These are phyloP conservation scores for Megalurothrips usitatus DNA, from an alignment of 2,888 invertebrate genomes.

Conservation along the genomic window DNA sequence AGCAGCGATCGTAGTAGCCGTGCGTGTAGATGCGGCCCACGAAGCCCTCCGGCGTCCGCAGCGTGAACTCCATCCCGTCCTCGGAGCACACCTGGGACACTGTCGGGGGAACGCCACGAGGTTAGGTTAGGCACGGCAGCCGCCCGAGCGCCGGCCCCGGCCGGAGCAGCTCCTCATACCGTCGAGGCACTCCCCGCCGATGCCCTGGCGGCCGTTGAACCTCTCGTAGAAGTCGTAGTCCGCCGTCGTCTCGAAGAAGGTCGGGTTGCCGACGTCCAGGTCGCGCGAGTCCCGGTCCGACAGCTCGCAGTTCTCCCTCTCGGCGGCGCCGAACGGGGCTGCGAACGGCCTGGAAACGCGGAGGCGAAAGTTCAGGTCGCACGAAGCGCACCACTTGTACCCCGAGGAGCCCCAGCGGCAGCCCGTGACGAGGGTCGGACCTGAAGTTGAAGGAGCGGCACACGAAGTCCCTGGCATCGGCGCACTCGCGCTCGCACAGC, in stretches of 20 bases:
- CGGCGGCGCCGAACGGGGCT: constrained; percentile 54
- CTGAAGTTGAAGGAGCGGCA: constrained; percentile 85
- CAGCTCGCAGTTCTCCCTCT: constrained; percentile 81
- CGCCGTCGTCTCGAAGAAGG: constrained; percentile 75
- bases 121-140: neutral
- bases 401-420: too few species aligned
- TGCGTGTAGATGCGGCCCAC: constrained; percentile 87
- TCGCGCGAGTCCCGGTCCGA: constrained; percentile 82
- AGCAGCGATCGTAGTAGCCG: constrained; percentile 85
- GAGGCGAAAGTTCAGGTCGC: too few species aligned
- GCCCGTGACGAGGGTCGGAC: constrained; percentile 46
- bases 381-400: too few species aligned
- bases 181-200: constrained; percentile 75
- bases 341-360: constrained; percentile 50
- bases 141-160: neutral
- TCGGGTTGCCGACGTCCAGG: constrained; percentile 77
- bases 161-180: constrained; percentile 50
- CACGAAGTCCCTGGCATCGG: constrained; percentile 73
- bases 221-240: constrained; percentile 84
- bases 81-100: constrained; percentile 88
- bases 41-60: constrained; percentile 83
- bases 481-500: constrained; percentile 80
- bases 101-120: constrained; percentile 44
- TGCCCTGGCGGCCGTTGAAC: constrained; percentile 64
- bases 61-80: constrained; percentile 90